phyloP scores from a whole-genome alignment of 2,797 vertebrate genomes.

The Notoglanidium macrostoma region DNA sequence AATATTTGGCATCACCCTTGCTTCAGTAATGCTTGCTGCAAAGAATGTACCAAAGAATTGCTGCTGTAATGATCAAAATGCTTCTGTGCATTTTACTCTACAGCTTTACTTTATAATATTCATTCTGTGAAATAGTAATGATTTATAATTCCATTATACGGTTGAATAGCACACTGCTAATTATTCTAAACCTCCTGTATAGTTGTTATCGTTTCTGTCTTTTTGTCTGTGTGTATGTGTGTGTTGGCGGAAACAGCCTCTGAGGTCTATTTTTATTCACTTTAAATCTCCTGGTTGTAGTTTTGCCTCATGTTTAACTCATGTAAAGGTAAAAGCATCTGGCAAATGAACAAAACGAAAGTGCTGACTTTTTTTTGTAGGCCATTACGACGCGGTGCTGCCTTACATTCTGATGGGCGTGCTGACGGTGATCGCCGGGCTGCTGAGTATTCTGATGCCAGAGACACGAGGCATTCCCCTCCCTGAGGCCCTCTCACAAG shows the following conservation, averaged over 20 bases:
- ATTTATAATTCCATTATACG: not conserved
- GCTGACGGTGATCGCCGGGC: slow-evolving; percentile 33
- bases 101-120: not conserved
- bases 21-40: not conserved
- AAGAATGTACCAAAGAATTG: not conserved
- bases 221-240: not conserved
- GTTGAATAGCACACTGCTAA: not conserved
- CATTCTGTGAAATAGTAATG: not conserved
- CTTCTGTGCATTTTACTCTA: not conserved
- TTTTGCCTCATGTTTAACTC: too few species aligned
- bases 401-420: slow-evolving; percentile 48
- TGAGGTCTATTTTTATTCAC: not conserved
- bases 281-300: too few species aligned
- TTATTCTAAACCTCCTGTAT: not conserved
- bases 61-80: not conserved
- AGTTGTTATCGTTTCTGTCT: not conserved
- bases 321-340: not conserved
- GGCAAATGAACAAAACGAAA: not conserved
- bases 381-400: slow-evolving; percentile 27
- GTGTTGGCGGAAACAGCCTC: not conserved
- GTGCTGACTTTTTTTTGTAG: slow-evolving; percentile 3
- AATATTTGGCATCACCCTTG: not conserved
- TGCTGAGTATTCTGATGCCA: slow-evolving; percentile 53
- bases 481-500: slow-evolving; percentile 52
- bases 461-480: slow-evolving; percentile 48